Base-by-base conservation (phyloP, 2,888 invertebrate species). In the Aphidoletes aphidimyza region DNA sequence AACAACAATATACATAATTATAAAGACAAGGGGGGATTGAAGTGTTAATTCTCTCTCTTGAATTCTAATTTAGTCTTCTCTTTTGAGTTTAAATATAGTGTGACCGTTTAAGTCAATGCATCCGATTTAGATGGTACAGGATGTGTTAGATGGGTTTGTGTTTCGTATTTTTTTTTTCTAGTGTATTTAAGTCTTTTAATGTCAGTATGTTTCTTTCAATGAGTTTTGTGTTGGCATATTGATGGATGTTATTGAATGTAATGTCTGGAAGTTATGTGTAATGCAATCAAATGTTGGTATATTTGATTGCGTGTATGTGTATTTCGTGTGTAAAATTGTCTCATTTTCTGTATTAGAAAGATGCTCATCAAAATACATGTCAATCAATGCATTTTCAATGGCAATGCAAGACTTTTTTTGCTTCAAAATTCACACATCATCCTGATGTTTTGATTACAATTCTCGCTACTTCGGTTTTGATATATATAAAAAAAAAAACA, bases 391-490 rank as follows among this genome's bases (percentile, higher is more conserved):
- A 54, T 54, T 2, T 54, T 11, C 54, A 54, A 54, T n/a, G n/a
- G n/a, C n/a, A n/a, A n/a, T n/a, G n/a, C n/a, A n/a, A n/a, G n/a
- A n/a, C n/a, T n/a, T n/a, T n/a, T n/a, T n/a, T 54, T 22, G 2
- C 22, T 22, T 22, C 54, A 54, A 54, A n/a, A n/a, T n/a, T n/a
- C n/a, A n/a, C n/a, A n/a, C n/a, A 22, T 54, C 22, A 22, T 54
- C n/a, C 54, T 22, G 54, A 54, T 54, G 22, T 54, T 54, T 54
- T 54, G 54, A 54, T 54, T n/a, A 22, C 22, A 54, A 54, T 54
- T 22, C 54, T n/a, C n/a, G n/a, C n/a, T n/a, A n/a, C n/a, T n/a
- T n/a, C n/a, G n/a, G n/a, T n/a, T n/a, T n/a, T n/a, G n/a, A n/a
- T n/a, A 54, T 54, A 5, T n/a, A 8, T 22, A 3, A 6, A 54